Conservation (phyloP, 1,140 invertebrate genomes). For the Drosophila persimilis region DNA sequence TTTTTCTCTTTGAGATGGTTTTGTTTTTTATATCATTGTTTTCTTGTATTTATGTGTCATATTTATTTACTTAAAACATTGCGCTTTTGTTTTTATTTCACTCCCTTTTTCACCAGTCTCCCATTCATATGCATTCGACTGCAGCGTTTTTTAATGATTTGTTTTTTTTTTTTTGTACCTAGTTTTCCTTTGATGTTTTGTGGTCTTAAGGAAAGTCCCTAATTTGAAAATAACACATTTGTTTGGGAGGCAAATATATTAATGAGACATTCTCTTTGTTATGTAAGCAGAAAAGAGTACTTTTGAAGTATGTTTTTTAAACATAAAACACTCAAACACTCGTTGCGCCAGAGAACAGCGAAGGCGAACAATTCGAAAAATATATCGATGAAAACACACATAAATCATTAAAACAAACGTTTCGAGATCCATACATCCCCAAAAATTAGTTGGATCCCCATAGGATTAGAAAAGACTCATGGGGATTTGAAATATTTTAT, state of each 20-base stretch:
- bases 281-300: not conserved
- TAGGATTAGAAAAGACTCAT: too few species aligned
- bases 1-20: constrained; percentile 19
- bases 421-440: too few species aligned
- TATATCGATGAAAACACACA: too few species aligned
- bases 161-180: not conserved
- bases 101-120: constrained; percentile 20
- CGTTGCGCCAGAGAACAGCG: too few species aligned
- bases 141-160: constrained; percentile 23
- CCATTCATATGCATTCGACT: constrained; percentile 48
- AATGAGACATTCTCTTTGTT: not conserved
- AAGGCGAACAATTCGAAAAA: too few species aligned
- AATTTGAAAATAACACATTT: constrained; percentile 23
- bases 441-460: too few species aligned
- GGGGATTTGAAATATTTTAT: too few species aligned
- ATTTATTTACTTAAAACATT: constrained; percentile 77
- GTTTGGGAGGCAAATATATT: not conserved
- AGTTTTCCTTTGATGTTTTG: constrained; percentile 30
- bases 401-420: too few species aligned
- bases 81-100: constrained; percentile 56
- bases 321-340: too few species aligned
- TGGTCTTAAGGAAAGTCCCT: not conserved
- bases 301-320: not conserved
- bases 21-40: constrained; percentile 23
- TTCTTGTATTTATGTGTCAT: constrained; percentile 73